A percentile compares a stretch with the other conserved stretches of the same genome.
phyloP scores from a whole-genome alignment of 2,113 vertebrate species.

The Prunella fulvescens region DNA sequence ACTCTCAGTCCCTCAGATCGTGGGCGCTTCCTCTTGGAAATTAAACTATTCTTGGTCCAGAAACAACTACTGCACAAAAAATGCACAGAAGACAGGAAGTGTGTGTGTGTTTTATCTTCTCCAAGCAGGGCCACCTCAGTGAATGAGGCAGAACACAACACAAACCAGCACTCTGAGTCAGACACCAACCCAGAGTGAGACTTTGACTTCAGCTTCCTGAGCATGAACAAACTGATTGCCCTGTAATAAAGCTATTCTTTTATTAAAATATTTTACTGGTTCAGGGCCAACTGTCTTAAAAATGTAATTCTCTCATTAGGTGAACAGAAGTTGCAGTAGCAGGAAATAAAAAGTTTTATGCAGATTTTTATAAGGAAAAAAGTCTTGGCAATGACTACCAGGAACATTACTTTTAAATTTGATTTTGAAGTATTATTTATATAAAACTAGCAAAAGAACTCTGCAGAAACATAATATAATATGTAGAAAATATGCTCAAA shows the following conservation, averaged over 20 bases:
- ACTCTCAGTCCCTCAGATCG: constrained; percentile 33
- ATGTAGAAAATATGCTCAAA: background rate
- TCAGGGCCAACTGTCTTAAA: constrained; percentile 29
- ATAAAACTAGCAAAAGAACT: background rate
- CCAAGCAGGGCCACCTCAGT: constrained; percentile 55
- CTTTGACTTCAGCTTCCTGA: constrained; percentile 58
- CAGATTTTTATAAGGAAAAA: constrained; percentile 19
- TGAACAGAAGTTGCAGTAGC: constrained; percentile 24
- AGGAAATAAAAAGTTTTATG: constrained; percentile 25
- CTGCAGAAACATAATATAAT: background rate
- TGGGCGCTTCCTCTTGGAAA: constrained; percentile 57
- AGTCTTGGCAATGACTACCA: background rate
- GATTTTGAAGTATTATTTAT: background rate
- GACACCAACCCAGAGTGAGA: constrained; percentile 47
- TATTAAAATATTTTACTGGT: constrained; percentile 25
- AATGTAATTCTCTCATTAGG: constrained; percentile 29
- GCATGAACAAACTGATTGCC: constrained; percentile 46
- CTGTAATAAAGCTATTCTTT: constrained; percentile 23
- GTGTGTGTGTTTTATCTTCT: constrained; percentile 54
- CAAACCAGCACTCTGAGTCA: constrained; percentile 34
- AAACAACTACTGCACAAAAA: constrained; percentile 58
- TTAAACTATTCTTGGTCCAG: constrained; percentile 53
- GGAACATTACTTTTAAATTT: background rate
- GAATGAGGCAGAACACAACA: constrained; percentile 44
- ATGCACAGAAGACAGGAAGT: constrained; percentile 55